phyloP scores from a whole-genome alignment of 2,113 vertebrate species.

The Pungitius pungitius region DNA sequence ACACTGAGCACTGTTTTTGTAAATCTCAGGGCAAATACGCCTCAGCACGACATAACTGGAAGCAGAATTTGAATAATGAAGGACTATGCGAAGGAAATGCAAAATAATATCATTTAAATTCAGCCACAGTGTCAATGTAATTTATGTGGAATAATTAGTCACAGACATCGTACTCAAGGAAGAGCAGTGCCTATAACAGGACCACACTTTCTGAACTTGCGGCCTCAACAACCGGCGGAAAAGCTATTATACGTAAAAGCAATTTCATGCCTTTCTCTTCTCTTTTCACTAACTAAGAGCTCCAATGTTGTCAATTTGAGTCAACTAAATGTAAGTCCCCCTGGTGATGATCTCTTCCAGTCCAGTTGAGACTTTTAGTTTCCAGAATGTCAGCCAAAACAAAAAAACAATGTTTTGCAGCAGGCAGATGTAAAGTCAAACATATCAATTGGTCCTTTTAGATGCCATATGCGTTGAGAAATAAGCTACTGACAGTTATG shows the following conservation, averaged over 20 bases:
- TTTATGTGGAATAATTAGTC: slow-evolving; percentile 47
- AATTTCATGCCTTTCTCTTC: slow-evolving; percentile 31
- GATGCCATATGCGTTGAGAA: background rate
- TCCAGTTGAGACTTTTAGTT: background rate
- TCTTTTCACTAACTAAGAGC: slow-evolving; percentile 5
- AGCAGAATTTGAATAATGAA: slow-evolving; percentile 33
- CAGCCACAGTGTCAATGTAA: slow-evolving; percentile 25
- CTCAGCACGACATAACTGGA: background rate
- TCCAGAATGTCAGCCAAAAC: background rate
- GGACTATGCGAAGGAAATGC: slow-evolving; percentile 27
- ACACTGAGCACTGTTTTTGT: slow-evolving; percentile 3
- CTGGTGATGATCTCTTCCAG: background rate
- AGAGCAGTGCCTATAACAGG: slow-evolving; percentile 19
- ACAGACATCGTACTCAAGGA: slow-evolving; percentile 20
- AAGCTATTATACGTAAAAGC: slow-evolving; percentile 42
- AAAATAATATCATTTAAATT: slow-evolving; percentile 34
- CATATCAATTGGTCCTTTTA: background rate
- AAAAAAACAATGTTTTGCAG: background rate
- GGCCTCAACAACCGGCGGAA: slow-evolving; percentile 13
- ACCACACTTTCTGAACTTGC: slow-evolving; percentile 25
- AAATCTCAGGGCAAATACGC: background rate
- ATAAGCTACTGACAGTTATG: background rate
- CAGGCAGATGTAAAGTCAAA: background rate
- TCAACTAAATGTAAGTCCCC: background rate
- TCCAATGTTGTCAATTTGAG: slow-evolving; percentile 16